Base-by-base conservation (phyloP, 2,113 vertebrate genomes). In the Turdus rufiventris region DNA sequence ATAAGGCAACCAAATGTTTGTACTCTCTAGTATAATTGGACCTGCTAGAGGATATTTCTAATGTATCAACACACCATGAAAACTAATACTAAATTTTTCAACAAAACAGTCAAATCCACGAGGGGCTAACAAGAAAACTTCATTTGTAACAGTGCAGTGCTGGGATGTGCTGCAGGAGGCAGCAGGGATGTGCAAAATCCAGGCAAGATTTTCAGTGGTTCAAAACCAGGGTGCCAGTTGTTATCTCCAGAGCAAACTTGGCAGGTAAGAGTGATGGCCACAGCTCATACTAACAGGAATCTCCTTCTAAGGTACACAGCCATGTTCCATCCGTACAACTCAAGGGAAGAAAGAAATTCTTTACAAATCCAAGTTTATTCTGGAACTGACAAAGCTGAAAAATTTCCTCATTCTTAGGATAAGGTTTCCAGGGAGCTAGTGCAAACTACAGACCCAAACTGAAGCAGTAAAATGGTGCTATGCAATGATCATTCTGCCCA, bases 341-440 rank as follows among this genome's bases (percentile, higher is more conserved):
- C 40, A 63, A 73, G 23, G 18, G 18, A 14, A 68, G 26, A 45
- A 76, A 77, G 24, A 73, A 80, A 73, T 70, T 43, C 12, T 76
- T 60, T 61, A 36, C 89, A 93, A 89, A 84, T 56, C 26, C 63
- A 51, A 47, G 11, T 91, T 67, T 76, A 47, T 72, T 67, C 45
- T 19, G 12, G n/a, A n/a, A n/a, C n/a, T n/a, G n/a, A n/a, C n/a
- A n/a, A n/a, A n/a, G n/a, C 4, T 61, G 45, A 80, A 89, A 89
- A 80, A 34, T 45, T 21, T 58, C 43, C n/a, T 86, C 26, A 33
- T 28, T 71, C 53, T 45, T 36, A 58, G 25, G 18, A 45, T 50
- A 62, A 67, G 28, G 4, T 83, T 75, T 86, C 31, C 62, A 72
- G 54, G 40, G 34, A 73, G 50, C 48, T 54, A 23, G 21, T 72